Evolutionary conservation across 2,888 invertebrate genomes (phyloP), one percentile per base, ranked within the genome.

Genomic region (Trichogramma evanescens): DNA sequence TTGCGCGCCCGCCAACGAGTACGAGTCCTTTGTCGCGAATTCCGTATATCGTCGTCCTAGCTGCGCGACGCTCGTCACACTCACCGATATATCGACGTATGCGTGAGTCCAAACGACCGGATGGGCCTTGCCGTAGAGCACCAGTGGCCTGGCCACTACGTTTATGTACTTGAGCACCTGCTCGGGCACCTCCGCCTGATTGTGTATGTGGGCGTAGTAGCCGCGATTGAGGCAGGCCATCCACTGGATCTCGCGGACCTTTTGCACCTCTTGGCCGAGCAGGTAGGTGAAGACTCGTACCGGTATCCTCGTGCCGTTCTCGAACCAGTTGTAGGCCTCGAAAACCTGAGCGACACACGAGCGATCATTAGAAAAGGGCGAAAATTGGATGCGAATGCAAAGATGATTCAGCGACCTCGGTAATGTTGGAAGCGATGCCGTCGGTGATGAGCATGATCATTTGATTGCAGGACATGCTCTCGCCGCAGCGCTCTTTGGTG

Each of bases 391-490:
- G n/a, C 6, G 45, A 45, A 8, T 44, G 6, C 4, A 9, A 46
- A 39, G 5, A 52, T 52, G 52, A 6, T 40, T 13, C 1, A 6
- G 40, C 40, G 6, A 75, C 77, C 68, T 94, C 89, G 9, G 92
- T 90, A 66, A 91, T 84, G 75, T 92, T 93, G 54, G 90, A 89
- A 0, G 95, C 89, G 4, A 95, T 90, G 51, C 95, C 95, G 78
- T 98, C 98, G 0, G 98, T 97, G 65, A 98, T 87, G 60, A 98
- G 80, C 95, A 98, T 96, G 64, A 99, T 94, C 41, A 94, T 88
- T 78, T 95, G 95, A 80, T 97, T 98, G 75, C 98, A 98, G 43
- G 88, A 83, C 59, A 84, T 81, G 5, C 80, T 80, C 5, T 78
- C 74, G 10, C 80, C 82, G 69, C 86, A 86, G 8, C 80, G 80